Base-by-base conservation (phyloP, 1,140 invertebrate genomes). In the Psix sp. region DNA sequence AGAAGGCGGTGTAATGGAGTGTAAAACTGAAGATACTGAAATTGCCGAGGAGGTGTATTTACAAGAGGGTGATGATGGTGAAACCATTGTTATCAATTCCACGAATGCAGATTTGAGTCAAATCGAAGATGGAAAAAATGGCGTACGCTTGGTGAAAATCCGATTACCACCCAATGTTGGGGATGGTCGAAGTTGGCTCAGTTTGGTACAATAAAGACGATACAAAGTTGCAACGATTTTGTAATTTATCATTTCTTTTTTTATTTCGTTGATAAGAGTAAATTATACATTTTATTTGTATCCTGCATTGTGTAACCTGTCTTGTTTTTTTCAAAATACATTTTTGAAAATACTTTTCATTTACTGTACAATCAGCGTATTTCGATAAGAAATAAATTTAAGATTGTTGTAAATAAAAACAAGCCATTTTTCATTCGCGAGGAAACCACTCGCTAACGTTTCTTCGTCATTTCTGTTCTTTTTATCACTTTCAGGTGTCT, bases 121-220 rank as follows among this genome's bases (percentile, higher is more conserved):
- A 60, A 75, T 82, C 0, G 74, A 81, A 1, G 78, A 83, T 9
- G 52, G 42, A 0, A 83, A 84, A 70, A 81, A 82, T 29, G 65
- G 75, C 0, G 80, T 87, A 10, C 67, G 81, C 66, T 74, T 87
- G 18, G 84, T 87, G 3, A 82, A 87, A 57, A 88, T 88, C 43
- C 78, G 82, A 71, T 80, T 88, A 73, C 84, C 82, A 0, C 70
- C 78, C 0, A 52, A 77, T 7, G 63, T 62, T n/a, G 76, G 36
- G 0, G 83, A 86, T 29, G 77, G 78, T 0, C 80, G 77, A 75
- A 83, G 78, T 38, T 88, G 74, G 75, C 67, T 88, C 18, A 86
- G 80, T 46, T 74, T 87, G 54, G 86, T 88, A 26, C 70, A 73
- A 38, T 43, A 56, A 9, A 65, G 66, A 54, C 49, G 52, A 62